Evolutionary conservation across 2,888 invertebrate species (phyloP).

Genomic region (Spicauda simplicius): DNA sequence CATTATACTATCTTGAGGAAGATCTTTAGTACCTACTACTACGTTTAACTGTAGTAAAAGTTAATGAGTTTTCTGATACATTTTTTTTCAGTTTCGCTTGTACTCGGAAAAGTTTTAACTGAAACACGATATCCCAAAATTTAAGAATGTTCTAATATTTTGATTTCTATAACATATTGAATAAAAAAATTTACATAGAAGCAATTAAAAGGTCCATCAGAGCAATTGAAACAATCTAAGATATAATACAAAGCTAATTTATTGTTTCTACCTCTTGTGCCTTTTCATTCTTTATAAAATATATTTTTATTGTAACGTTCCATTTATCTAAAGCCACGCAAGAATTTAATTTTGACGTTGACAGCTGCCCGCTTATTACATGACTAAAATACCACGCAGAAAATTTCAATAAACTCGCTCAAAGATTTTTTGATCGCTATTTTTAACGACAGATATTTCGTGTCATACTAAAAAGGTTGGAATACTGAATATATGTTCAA

Average conservation of each 20-base stretch:
- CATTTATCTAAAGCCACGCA: slow-evolving; percentile 47
- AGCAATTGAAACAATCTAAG: no score
- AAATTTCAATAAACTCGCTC: slow-evolving; percentile 55
- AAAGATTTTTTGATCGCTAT: slow-evolving; percentile 42
- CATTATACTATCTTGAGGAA: slow-evolving; percentile 4
- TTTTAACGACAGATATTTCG: slow-evolving; percentile 33
- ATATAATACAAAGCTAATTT: no score
- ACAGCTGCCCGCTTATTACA: slow-evolving; percentile 55
- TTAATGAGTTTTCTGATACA: slow-evolving; percentile 5
- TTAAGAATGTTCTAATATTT: no score
- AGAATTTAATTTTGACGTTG: slow-evolving; percentile 58
- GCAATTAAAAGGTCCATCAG: no score
- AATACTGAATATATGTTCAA: not conserved
- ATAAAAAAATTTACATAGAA: no score
- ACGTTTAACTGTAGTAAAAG: not conserved
- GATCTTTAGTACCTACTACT: not conserved
- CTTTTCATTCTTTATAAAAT: slow-evolving; percentile 17
- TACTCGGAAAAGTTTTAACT: no score
- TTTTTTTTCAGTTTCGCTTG: no score
- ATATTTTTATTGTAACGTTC: slow-evolving; percentile 30
- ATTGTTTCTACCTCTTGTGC: not conserved
- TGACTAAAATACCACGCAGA: slow-evolving; percentile 53
- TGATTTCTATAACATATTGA: no score
- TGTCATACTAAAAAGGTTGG: not conserved
- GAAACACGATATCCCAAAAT: no score